Evolutionary conservation across 2,113 vertebrate species (phyloP).

Genomic region (Blennius ocellaris): DNA sequence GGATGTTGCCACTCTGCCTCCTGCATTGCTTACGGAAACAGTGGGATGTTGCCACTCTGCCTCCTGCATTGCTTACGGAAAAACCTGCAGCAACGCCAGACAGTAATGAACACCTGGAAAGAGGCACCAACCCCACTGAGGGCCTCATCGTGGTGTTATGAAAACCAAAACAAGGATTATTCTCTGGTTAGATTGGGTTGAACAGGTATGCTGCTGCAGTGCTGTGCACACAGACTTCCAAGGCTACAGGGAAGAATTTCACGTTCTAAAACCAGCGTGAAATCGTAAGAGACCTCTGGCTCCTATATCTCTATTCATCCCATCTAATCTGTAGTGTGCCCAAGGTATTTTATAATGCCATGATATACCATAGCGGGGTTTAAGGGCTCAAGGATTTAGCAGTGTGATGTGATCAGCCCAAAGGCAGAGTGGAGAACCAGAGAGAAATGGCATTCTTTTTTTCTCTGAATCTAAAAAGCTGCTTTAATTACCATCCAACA

Average conservation of each 20-base stretch:
- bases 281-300: conserved; percentile 64
- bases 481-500: conserved; percentile 68
- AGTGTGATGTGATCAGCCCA: conserved; percentile 60
- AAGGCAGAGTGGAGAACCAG: conserved; percentile 45
- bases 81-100: conserved; percentile 22
- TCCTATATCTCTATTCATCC: conserved; percentile 69
- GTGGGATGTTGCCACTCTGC: conserved; percentile 41
- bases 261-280: conserved; percentile 64
- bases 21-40: conserved; percentile 21
- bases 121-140: conserved; percentile 12
- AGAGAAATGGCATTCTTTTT: conserved; percentile 50
- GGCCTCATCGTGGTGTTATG: conserved; percentile 27
- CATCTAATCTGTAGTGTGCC: conserved; percentile 67
- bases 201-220: conserved; percentile 42
- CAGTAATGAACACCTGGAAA: conserved; percentile 40
- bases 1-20: conserved; percentile 46
- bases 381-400: conserved; percentile 64
- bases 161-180: conserved; percentile 34
- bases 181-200: conserved; percentile 22
- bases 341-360: conserved; percentile 75
- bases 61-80: conserved; percentile 28
- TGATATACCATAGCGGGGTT: conserved; percentile 68
- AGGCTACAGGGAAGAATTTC: conserved; percentile 50
- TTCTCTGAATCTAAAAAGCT: conserved; percentile 65
- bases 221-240: conserved; percentile 16